Percentiles rank a stretch among this genome's conserved stretches.
Evolutionary conservation across 2,888 invertebrate species (phyloP).

Genomic region (Drosophila meridionalis): DNA sequence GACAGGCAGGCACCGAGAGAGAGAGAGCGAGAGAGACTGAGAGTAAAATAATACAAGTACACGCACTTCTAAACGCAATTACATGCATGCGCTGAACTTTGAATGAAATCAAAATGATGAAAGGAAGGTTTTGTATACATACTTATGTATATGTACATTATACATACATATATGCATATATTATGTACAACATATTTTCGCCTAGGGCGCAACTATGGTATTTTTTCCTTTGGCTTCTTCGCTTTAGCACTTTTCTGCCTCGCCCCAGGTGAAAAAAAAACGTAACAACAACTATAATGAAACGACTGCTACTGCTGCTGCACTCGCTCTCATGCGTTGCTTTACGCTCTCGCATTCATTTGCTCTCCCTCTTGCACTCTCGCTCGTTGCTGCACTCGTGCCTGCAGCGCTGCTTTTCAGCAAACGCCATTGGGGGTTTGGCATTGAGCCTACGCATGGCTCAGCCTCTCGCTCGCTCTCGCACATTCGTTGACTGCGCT

Average conservation of each 20-base stretch:
- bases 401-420: slow-evolving; percentile 65
- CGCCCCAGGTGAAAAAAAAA: slow-evolving; percentile 54
- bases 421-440: slow-evolving; percentile 78
- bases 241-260: slow-evolving; percentile 40
- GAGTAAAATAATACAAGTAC: slow-evolving; percentile 58
- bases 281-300: slow-evolving; percentile 31
- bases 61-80: slow-evolving; percentile 79
- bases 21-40: slow-evolving; percentile 15
- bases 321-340: slow-evolving; percentile 47
- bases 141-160: neutral
- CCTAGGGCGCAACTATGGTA: slow-evolving; percentile 34
- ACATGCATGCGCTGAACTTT: slow-evolving; percentile 59
- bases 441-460: slow-evolving; percentile 62
- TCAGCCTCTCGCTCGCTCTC: slow-evolving; percentile 19
- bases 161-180: slow-evolving; percentile 5
- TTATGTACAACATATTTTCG: slow-evolving; percentile 33
- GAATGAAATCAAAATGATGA: slow-evolving; percentile 48
- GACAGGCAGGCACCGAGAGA: slow-evolving; percentile 9
- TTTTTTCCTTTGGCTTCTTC: slow-evolving; percentile 37
- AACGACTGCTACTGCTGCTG: slow-evolving; percentile 45
- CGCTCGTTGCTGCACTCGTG: slow-evolving; percentile 50
- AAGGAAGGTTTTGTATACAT: slow-evolving; percentile 16
- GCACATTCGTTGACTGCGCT: slow-evolving; percentile 6
- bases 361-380: slow-evolving; percentile 28
- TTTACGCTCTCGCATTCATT: slow-evolving; percentile 36